phyloP scores from a whole-genome alignment of 2,113 vertebrate species.

The Sceloporus tristichus region DNA sequence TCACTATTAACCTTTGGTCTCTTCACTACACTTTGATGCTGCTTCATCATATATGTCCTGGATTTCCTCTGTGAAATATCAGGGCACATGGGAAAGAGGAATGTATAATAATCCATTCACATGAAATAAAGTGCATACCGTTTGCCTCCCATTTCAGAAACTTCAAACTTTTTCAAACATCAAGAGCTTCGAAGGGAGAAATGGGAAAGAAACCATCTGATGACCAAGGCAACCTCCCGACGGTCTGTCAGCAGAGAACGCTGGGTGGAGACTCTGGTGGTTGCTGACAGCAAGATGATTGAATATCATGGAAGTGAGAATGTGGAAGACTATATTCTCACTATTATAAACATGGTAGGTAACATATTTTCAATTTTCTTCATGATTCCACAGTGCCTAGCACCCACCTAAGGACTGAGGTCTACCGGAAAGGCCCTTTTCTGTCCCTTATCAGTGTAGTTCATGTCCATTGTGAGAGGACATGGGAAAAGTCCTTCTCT shows the following conservation, averaged over 20 bases:
- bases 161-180: slow-evolving; percentile 68
- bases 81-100: background rate
- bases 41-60: no score
- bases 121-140: background rate
- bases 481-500: no score
- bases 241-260: slow-evolving; percentile 94
- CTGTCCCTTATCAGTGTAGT: no score
- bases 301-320: slow-evolving; percentile 94
- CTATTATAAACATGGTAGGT: slow-evolving; percentile 98
- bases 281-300: slow-evolving; percentile 95
- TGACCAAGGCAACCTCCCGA: slow-evolving; percentile 74
- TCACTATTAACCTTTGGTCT: no score
- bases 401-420: no score
- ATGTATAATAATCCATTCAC: background rate
- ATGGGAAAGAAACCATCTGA: slow-evolving; percentile 80
- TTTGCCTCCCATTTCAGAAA: slow-evolving; percentile 79
- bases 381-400: background rate
- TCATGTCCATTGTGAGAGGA: no score
- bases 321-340: slow-evolving; percentile 96
- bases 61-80: background rate
- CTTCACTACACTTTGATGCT: no score
- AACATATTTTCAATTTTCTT: background rate
- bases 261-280: slow-evolving; percentile 98
- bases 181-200: slow-evolving; percentile 75
- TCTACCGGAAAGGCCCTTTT: no score